Base-by-base conservation (phyloP, 2,797 vertebrate species). In the Cynopterus sphinx region DNA sequence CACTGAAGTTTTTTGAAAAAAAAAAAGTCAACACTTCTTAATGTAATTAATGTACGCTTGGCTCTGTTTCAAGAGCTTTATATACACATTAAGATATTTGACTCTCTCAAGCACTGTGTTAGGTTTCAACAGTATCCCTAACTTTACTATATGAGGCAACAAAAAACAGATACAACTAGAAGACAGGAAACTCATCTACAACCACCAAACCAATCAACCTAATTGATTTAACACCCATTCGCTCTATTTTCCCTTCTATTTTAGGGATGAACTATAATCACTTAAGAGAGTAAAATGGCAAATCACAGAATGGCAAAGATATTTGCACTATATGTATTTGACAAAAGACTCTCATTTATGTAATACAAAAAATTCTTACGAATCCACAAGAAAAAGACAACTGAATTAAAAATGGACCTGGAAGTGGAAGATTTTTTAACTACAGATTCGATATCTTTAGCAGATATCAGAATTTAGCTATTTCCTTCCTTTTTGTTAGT, bases 41-140 rank as follows among this genome's bases (percentile, higher is more conserved):
- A 68, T 41, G 6, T 73, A 85, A 78, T 83, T 86, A 90, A 68
- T 67, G 84, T 57, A 41, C 31, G 3, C 24, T 63, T 84, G 22
- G 24, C 75, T 78, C 51, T 70, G 19, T 36, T 63, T 67, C 68
- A 92, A 94, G 12, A 94, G 10, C 26, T 74, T 63, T 46, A 33
- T 74, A 28, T 36, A 89, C 9, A 94, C 21, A 93, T 82, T 90
- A 77, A 90, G 33, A 90, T 61, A 92, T 26, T 78, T 87, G 84
- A 84, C 67, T 1, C 17, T 81, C 19, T 26, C n/a, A 51, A 88
- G 39, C 94, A 87, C 5, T 95, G 5, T 86, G 9, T 81, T 75
- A 68, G 16, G 9, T 53, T 94, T 91, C 13, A 77, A 36, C 67
- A 81, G 36, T 70, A 78, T 59, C 31, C 15, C 21, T 86, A n/a